Conservation (phyloP, 1,140 invertebrate genomes). For the Ostrea edulis region DNA sequence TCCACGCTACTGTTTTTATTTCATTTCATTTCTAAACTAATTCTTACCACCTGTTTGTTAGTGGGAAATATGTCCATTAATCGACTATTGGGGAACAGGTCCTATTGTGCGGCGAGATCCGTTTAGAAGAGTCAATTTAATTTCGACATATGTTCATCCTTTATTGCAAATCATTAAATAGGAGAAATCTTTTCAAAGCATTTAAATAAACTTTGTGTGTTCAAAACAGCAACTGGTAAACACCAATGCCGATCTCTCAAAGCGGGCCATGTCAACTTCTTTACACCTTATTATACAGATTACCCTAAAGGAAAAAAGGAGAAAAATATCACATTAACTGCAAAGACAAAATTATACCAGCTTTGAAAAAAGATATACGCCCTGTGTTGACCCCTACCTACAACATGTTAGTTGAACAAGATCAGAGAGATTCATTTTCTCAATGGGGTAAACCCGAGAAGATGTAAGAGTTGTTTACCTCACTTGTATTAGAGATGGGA, state of each 20-base stretch:
- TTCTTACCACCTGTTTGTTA: neutral
- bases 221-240: slow-evolving; percentile 24
- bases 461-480: neutral
- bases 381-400: neutral
- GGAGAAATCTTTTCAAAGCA: slow-evolving; percentile 18
- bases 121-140: slow-evolving; percentile 13
- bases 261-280: neutral
- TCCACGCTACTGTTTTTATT: slow-evolving; percentile 9
- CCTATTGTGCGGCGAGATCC: neutral
- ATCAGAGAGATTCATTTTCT: slow-evolving; percentile 7
- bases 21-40: neutral
- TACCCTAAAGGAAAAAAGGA: neutral
- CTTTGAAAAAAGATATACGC: neutral
- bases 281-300: neutral
- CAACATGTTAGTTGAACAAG: neutral
- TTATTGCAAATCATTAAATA: slow-evolving; percentile 17
- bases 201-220: slow-evolving; percentile 32
- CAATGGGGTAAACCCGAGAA: neutral
- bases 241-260: neutral
- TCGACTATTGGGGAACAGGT: neutral
- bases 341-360: slow-evolving; percentile 6
- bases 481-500: slow-evolving; percentile 1
- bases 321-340: slow-evolving; percentile 14
- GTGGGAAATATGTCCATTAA: neutral
- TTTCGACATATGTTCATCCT: slow-evolving; percentile 8